These are phyloP conservation scores for Mystacornis crossleyi DNA, from an alignment of 2,113 vertebrate genomes.

Conservation along the genomic window DNA sequence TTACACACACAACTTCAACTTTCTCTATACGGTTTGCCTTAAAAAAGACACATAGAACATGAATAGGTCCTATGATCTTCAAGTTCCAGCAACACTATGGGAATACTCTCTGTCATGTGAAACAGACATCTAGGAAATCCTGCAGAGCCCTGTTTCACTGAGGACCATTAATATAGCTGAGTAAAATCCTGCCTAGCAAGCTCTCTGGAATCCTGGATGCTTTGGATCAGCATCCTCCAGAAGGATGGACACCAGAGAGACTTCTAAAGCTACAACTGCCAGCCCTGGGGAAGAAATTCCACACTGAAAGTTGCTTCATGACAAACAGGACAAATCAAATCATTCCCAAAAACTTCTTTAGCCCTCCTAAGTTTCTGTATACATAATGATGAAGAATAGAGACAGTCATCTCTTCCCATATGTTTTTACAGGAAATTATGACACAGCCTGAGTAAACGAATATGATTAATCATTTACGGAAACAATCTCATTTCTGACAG, in stretches of 20 bases:
- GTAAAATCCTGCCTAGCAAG: neutral
- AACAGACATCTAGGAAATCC: accelerated
- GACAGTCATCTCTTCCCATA: neutral
- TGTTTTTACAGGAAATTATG: neutral
- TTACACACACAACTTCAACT: neutral
- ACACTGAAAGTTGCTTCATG: neutral
- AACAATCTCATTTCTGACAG: neutral
- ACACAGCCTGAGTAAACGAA: neutral
- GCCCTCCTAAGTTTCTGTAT: neutral
- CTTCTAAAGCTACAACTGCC: neutral
- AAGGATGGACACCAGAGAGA: neutral
- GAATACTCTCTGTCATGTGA: neutral
- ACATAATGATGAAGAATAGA: neutral
- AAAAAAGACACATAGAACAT: neutral
- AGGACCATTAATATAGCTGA: neutral
- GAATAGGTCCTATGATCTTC: neutral
- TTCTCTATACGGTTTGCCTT: neutral
- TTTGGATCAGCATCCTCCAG: neutral
- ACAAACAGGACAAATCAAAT: neutral
- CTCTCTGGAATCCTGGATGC: neutral
- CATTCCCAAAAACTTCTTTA: neutral
- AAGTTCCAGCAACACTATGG: neutral
- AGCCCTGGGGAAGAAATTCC: neutral
- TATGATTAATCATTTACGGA: neutral
- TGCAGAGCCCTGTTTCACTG: neutral